phyloP scores from a whole-genome alignment of 2,888 invertebrate genomes.

The Phoenoteleia sp. region DNA sequence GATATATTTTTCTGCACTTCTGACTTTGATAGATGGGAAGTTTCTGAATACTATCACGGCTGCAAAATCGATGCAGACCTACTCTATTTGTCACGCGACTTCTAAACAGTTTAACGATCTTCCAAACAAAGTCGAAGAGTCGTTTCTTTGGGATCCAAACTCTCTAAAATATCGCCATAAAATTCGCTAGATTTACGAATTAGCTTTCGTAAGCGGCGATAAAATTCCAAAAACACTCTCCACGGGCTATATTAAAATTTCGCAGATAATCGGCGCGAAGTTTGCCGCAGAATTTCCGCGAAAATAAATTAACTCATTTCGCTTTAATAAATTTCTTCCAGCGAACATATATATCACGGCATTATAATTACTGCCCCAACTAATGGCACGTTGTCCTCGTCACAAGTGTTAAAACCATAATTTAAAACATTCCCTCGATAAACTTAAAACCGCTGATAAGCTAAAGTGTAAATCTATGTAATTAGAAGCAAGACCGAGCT shows the following conservation, averaged over 20 bases:
- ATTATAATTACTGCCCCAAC: neutral
- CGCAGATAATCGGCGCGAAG: no score
- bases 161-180: conserved; percentile 31
- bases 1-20: conserved; percentile 12
- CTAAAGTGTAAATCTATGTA: conserved; percentile 34
- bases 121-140: conserved; percentile 51
- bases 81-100: conserved; percentile 64
- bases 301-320: no score
- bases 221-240: neutral
- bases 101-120: conserved; percentile 63
- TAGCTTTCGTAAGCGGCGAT: neutral
- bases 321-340: neutral
- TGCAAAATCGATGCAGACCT: conserved; percentile 45
- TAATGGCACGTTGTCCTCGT: conserved; percentile 8
- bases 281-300: no score
- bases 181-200: conserved; percentile 42
- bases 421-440: conserved; percentile 30
- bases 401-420: conserved; percentile 30
- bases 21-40: conserved; percentile 52
- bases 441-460: conserved; percentile 28
- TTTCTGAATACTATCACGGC: conserved; percentile 36
- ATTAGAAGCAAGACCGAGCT: conserved; percentile 29
- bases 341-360: no score
- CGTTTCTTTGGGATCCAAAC: conserved; percentile 34
- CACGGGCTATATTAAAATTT: no score